Conservation (phyloP, 2,797 vertebrate species). For the Danio jaintianensis region DNA sequence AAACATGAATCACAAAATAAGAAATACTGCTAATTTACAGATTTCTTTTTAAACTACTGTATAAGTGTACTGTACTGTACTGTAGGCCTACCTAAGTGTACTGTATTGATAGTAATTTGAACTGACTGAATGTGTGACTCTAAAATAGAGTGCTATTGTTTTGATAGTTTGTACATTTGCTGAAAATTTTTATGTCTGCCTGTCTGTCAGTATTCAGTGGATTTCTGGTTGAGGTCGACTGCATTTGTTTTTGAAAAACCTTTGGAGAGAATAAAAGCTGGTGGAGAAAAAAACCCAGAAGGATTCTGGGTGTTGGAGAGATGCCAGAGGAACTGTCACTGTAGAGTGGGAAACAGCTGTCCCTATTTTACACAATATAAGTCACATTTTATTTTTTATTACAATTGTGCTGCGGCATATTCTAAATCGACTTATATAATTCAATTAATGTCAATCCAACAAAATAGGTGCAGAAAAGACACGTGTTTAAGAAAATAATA, state of each 20-base stretch:
- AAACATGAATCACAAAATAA: too few species aligned
- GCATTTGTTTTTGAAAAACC: slow-evolving; percentile 11
- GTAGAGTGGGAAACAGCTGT: slow-evolving; percentile 9
- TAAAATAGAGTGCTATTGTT: not conserved
- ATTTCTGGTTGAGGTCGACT: not conserved
- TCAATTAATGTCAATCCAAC: too few species aligned
- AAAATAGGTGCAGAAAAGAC: too few species aligned
- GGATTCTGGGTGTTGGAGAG: not conserved
- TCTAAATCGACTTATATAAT: too few species aligned
- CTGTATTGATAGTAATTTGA: not conserved
- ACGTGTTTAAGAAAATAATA: too few species aligned
- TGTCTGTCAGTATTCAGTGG: not conserved
- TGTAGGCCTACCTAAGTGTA: too few species aligned
- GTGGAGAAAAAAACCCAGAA: not conserved
- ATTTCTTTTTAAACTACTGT: too few species aligned
- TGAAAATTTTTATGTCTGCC: not conserved
- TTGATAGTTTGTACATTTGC: not conserved
- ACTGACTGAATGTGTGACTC: not conserved
- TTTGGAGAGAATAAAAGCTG: not conserved
- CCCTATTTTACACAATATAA: too few species aligned
- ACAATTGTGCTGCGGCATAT: too few species aligned
- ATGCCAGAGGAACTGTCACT: slow-evolving; percentile 13
- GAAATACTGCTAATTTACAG: too few species aligned
- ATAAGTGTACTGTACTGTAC: too few species aligned
- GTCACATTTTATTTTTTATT: too few species aligned